Percentiles rank a stretch among this genome's conserved stretches.
These are phyloP conservation scores for Copidosoma floridanum DNA, from an alignment of 1,140 invertebrate species.

Conservation along the genomic window DNA sequence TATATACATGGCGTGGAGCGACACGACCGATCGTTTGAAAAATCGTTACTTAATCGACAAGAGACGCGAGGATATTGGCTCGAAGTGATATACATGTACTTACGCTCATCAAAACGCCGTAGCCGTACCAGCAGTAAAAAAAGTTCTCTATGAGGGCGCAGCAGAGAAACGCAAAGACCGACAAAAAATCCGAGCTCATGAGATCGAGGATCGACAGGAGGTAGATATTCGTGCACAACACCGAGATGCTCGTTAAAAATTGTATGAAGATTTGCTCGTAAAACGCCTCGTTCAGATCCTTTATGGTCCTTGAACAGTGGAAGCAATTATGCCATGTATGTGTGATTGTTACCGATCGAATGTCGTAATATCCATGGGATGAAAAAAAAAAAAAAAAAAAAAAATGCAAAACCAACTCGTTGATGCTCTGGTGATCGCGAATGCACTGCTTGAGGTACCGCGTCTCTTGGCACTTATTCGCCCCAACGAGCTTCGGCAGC, in stretches of 20 bases:
- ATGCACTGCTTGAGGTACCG: conserved; percentile 17
- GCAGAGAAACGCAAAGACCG: conserved; percentile 18
- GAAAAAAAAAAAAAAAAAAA: conserved; percentile 6
- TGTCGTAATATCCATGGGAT: too few species aligned
- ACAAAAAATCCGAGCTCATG: conserved; percentile 4
- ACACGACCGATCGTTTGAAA: conserved; percentile 19
- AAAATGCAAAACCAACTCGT: conserved; percentile 23
- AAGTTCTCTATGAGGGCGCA: conserved; percentile 33
- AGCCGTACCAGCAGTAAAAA: conserved; percentile 36
- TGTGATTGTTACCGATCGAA: too few species aligned
- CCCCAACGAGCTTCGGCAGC: not conserved
- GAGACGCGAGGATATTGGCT: too few species aligned
- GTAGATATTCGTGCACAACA: conserved; percentile 32
- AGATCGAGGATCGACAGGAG: conserved; percentile 20
- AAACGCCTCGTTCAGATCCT: conserved; percentile 27
- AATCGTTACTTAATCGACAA: conserved; percentile 26
- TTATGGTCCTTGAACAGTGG: conserved; percentile 27
- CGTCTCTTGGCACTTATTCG: not conserved
- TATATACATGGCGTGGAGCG: too few species aligned
- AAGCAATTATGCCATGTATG: too few species aligned
- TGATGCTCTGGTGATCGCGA: conserved; percentile 31
- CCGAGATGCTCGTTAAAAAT: conserved; percentile 26
- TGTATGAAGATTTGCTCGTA: conserved; percentile 27
- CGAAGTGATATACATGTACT: conserved; percentile 16
- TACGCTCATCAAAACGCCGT: conserved; percentile 30